Evolutionary conservation across 2,888 invertebrate species (phyloP), one percentile per base, ranked within the genome.

Genomic region (Sinotaia quadrata): DNA sequence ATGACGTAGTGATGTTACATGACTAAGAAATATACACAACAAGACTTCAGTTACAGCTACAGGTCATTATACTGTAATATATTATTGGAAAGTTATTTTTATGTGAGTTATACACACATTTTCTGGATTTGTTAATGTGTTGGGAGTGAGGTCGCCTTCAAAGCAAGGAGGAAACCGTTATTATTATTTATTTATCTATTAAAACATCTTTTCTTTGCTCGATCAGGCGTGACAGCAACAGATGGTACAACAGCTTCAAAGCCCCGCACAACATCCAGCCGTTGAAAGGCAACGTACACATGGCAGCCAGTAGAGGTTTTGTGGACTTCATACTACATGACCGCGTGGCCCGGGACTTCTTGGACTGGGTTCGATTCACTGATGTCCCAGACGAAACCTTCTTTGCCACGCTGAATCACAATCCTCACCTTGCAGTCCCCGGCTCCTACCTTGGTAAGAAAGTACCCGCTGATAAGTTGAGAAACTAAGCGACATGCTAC

Each of bases 381-480:
- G 69, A 72, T 24, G 69, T 81, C 2, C 81, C 85, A 0, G 86
- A 86, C 68, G 86, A 86, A 63, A 84, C 84, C 2, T 81, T 78
- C 69, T 86, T 84, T 71, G 58, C 83, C 0, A 74, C 81, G 5
- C 71, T 86, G 24, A 82, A 83, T 68, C 79, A 84, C 69, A 81
- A 79, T 67, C 81, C 80, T 1, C 75, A 75, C 15, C 73, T 84
- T 0, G 70, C 68, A 7, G 78, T 81, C 0, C 83, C 82, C n/a
- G 83, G 84, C 0, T 73, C 82, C 2, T 84, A 80, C 52, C 76
- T 71, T 68, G 83, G 83, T 83, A 65, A 12, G 52, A 12, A 8
- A 15, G 8, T 10, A 47, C 7, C 8, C 21, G n/a, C n/a, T n/a
- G n/a, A n/a, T n/a, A n/a, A n/a, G n/a, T n/a, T n/a, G n/a, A n/a